Conservation (phyloP, 2,888 invertebrate genomes). For the Trissolcus japonicus region DNA sequence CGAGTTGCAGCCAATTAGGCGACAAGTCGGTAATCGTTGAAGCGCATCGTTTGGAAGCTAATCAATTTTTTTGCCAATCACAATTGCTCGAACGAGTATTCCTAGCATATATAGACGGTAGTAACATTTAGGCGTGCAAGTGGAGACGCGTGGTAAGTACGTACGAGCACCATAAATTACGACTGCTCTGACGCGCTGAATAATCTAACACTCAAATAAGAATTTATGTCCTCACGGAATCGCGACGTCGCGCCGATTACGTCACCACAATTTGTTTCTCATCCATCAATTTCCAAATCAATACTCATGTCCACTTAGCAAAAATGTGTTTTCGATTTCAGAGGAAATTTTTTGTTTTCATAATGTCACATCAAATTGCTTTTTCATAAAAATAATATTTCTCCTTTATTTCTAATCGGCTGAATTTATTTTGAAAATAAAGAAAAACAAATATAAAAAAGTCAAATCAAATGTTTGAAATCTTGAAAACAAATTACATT, state of each 20-base stretch:
- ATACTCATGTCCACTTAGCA: background rate
- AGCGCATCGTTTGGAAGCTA: constrained; percentile 11
- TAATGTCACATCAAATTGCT: too few relatives aligned
- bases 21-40: constrained; percentile 1
- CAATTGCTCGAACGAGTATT: constrained; percentile 10
- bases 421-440: too few relatives aligned
- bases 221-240: constrained; percentile 31
- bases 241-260: constrained; percentile 25
- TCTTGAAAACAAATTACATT: too few relatives aligned
- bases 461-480: too few relatives aligned
- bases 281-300: constrained; percentile 32
- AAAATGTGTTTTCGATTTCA: too few relatives aligned
- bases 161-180: constrained; percentile 26
- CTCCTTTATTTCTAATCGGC: too few relatives aligned
- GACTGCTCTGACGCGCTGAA: constrained; percentile 31
- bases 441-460: too few relatives aligned
- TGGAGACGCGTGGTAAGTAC: constrained; percentile 1
- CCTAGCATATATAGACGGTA: background rate
- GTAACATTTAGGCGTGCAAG: constrained; percentile 1
- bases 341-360: too few relatives aligned
- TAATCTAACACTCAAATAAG: constrained; percentile 38
- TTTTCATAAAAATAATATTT: too few relatives aligned
- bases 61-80: constrained; percentile 12
- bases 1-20: constrained; percentile 2
- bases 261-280: constrained; percentile 36